Conservation (phyloP, 2,113 vertebrate genomes). For the Eidolon helvum region DNA sequence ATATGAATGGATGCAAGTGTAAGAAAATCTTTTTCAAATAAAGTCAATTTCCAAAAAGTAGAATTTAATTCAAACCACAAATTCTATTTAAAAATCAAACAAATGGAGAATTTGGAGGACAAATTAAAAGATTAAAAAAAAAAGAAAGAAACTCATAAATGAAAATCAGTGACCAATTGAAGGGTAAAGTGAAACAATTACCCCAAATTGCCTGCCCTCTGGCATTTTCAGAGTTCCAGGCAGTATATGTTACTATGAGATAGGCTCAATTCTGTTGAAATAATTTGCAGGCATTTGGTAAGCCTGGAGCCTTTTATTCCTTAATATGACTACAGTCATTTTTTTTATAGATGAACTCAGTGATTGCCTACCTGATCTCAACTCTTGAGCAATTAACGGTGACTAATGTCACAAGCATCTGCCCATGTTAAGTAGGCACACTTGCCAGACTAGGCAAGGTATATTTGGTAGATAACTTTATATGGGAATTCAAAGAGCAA, state of each 20-base stretch:
- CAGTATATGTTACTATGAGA: neutral
- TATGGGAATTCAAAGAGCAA: slow-evolving; percentile 63
- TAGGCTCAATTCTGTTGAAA: neutral
- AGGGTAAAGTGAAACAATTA: neutral
- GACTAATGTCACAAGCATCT: slow-evolving; percentile 57
- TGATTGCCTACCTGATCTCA: slow-evolving; percentile 52
- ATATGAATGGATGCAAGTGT: neutral
- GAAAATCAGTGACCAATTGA: neutral
- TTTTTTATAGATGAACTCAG: slow-evolving; percentile 69
- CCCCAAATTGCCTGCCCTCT: neutral
- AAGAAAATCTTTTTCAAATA: neutral
- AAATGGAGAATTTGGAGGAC: neutral
- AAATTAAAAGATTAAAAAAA: neutral
- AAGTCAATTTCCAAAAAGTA: neutral
- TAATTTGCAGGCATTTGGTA: neutral
- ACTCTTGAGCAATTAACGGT: slow-evolving; percentile 62
- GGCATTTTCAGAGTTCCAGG: neutral
- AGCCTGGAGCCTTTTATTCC: slow-evolving; percentile 20
- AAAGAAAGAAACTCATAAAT: neutral
- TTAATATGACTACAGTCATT: neutral
- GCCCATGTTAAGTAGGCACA: neutral
- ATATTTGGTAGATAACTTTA: slow-evolving; percentile 53
- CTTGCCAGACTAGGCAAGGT: slow-evolving; percentile 43
- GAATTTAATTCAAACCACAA: neutral
- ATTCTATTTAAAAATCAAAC: slow-evolving; percentile 30